These are phyloP conservation scores for Hypomecis atomaria DNA, from an alignment of 2,888 invertebrate genomes.

Conservation along the genomic window DNA sequence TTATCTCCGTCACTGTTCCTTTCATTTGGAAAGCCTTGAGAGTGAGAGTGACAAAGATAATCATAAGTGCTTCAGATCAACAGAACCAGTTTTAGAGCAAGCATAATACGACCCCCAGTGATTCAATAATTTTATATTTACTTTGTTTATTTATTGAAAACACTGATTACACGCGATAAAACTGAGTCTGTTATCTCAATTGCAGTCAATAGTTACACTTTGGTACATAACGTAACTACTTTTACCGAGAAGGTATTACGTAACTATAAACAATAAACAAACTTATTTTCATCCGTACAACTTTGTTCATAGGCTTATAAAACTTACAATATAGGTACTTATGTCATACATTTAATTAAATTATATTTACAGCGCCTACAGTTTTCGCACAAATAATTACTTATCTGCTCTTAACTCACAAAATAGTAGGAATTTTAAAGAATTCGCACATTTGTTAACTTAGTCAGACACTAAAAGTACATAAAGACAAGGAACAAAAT, in stretches of 20 bases:
- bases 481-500: too few relatives aligned
- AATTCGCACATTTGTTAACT: too few relatives aligned
- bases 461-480: too few relatives aligned
- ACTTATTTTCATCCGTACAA: slow-evolving; percentile 24
- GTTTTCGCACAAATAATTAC: not conserved
- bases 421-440: too few relatives aligned
- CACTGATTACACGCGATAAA: slow-evolving; percentile 31
- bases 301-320: slow-evolving; percentile 21
- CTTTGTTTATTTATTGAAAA: slow-evolving; percentile 15
- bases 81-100: slow-evolving; percentile 17
- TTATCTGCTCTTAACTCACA: too few relatives aligned
- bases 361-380: slow-evolving; percentile 17
- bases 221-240: too few relatives aligned
- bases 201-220: not conserved
- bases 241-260: not conserved
- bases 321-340: slow-evolving; percentile 14
- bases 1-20: too few relatives aligned
- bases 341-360: not conserved
- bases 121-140: slow-evolving; percentile 22
- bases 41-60: too few relatives aligned
- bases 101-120: slow-evolving; percentile 33
- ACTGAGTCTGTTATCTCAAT: slow-evolving; percentile 4
- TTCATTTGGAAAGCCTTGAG: too few relatives aligned
- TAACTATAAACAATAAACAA: not conserved
- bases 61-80: not conserved